Percentiles rank a stretch among this genome's conserved stretches.
These are phyloP conservation scores for Temnothorax rugatulus DNA, from an alignment of 2,888 invertebrate species.

Conservation along the genomic window DNA sequence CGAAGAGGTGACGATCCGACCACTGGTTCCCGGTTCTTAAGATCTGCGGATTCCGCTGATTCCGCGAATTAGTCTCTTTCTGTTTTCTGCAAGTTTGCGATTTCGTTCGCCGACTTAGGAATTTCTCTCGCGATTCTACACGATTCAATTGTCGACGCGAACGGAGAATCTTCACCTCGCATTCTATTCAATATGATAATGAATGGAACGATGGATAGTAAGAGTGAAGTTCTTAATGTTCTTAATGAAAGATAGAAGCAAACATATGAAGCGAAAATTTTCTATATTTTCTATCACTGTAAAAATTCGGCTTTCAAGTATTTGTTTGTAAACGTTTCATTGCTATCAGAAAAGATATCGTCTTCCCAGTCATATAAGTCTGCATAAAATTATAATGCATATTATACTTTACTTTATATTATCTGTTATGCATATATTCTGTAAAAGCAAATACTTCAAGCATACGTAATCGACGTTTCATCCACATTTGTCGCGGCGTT, in stretches of 20 bases:
- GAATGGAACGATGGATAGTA: background rate
- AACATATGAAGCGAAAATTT: background rate
- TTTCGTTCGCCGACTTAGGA: background rate
- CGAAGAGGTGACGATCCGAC: slow-evolving; percentile 59
- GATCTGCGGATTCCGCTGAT: background rate
- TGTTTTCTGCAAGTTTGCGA: background rate
- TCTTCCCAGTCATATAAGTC: background rate
- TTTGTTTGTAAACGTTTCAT: background rate
- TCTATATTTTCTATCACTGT: background rate
- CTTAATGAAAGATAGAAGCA: background rate
- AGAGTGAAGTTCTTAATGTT: background rate
- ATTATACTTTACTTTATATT: background rate
- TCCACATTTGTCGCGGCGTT: background rate
- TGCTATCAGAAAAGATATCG: background rate
- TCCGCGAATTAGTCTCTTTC: background rate
- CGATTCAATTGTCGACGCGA: background rate
- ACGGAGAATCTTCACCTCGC: background rate
- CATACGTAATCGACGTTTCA: background rate
- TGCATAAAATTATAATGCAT: background rate
- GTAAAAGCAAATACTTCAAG: background rate
- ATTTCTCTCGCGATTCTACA: background rate
- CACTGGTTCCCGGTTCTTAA: background rate
- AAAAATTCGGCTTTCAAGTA: background rate
- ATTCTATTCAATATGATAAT: background rate
- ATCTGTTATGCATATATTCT: background rate